phyloP scores from a whole-genome alignment of 1,140 invertebrate species.

The Cylas formicarius region DNA sequence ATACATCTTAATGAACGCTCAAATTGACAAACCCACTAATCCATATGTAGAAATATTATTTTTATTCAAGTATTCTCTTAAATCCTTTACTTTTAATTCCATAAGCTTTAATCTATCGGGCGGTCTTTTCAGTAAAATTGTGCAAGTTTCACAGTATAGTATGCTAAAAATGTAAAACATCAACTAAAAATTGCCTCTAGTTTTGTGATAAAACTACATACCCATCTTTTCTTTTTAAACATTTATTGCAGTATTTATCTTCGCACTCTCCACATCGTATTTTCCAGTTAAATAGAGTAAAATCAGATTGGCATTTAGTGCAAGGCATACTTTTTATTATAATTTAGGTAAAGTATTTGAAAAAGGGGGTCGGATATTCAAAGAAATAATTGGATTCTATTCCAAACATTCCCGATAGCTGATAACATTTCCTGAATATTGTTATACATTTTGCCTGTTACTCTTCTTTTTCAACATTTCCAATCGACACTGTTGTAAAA shows the following conservation, averaged over 20 bases:
- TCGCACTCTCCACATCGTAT: conserved; percentile 35
- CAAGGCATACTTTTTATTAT: conserved; percentile 34
- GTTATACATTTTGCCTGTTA: too few relatives aligned
- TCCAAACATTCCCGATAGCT: too few relatives aligned
- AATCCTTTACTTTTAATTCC: conserved; percentile 39
- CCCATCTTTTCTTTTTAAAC: conserved; percentile 33
- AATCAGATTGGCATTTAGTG: conserved; percentile 33
- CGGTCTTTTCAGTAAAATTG: conserved; percentile 35
- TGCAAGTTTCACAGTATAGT: conserved; percentile 38
- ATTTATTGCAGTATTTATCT: conserved; percentile 35
- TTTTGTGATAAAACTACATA: conserved; percentile 12
- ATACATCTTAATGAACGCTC: not conserved
- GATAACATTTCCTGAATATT: too few relatives aligned
- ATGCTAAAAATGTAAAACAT: conserved; percentile 18
- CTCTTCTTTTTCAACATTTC: too few relatives aligned
- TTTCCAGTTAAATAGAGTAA: conserved; percentile 36
- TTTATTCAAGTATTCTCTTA: conserved; percentile 39
- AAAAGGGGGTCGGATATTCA: too few relatives aligned
- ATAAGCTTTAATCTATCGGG: conserved; percentile 36
- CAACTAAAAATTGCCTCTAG: not conserved
- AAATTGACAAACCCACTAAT: conserved; percentile 32
- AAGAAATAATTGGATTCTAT: too few relatives aligned
- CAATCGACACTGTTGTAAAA: too few relatives aligned
- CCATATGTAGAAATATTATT: conserved; percentile 39
- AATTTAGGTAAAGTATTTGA: too few relatives aligned